Conservation (phyloP, 2,888 invertebrate genomes). For the Volucella bombylans region DNA sequence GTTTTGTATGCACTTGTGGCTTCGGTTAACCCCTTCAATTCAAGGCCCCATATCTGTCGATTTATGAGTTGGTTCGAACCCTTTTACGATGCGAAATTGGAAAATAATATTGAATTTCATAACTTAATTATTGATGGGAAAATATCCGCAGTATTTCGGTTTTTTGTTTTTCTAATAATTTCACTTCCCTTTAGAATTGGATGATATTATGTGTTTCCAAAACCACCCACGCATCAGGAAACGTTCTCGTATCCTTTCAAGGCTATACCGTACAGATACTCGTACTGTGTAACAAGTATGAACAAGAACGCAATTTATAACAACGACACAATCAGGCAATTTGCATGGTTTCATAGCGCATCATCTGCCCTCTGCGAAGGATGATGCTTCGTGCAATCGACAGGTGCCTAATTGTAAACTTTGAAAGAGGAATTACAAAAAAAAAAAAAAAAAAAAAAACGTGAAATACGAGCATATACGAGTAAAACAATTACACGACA, state of each 20-base stretch:
- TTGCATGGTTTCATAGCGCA: not conserved
- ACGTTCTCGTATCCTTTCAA: too few relatives aligned
- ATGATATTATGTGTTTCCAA: slow-evolving; percentile 21
- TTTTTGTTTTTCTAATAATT: slow-evolving; percentile 3
- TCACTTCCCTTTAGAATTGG: slow-evolving; percentile 16
- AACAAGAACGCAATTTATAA: not conserved
- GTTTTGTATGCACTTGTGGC: slow-evolving; percentile 16
- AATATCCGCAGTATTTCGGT: not conserved
- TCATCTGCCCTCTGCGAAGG: not conserved
- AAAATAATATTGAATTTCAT: slow-evolving; percentile 55
- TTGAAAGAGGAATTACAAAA: slow-evolving; percentile 2
- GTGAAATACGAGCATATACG: too few relatives aligned
- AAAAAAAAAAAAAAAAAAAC: not conserved
- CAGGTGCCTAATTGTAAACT: slow-evolving; percentile 47
- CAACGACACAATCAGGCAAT: not conserved
- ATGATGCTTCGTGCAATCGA: slow-evolving; percentile 46
- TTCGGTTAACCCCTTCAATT: slow-evolving; percentile 35
- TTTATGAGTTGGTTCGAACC: not conserved
- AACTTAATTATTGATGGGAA: slow-evolving; percentile 54
- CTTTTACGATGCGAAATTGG: slow-evolving; percentile 40
- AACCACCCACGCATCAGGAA: not conserved
- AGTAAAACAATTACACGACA: slow-evolving; percentile 16
- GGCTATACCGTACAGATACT: too few relatives aligned
- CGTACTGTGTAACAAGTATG: too few relatives aligned
- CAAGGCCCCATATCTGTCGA: not conserved